These are phyloP conservation scores for Gila orcuttii DNA, from an alignment of 2,113 vertebrate genomes.

Conservation along the genomic window DNA sequence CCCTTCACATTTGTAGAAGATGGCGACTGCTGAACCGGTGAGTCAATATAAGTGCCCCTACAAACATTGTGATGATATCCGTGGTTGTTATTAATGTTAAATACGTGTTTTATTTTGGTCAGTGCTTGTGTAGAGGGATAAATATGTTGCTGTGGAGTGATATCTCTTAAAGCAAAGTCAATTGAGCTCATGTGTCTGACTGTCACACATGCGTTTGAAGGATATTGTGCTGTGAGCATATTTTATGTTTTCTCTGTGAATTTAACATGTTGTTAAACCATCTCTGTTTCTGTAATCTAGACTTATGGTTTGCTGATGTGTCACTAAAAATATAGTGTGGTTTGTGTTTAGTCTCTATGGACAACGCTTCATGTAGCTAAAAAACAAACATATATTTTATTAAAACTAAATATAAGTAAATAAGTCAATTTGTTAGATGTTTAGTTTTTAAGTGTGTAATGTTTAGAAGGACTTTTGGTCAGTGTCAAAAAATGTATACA, in stretches of 20 bases:
- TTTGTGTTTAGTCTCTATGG: neutral
- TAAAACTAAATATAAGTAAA: neutral
- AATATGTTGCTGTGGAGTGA: neutral
- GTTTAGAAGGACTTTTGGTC: too few species aligned
- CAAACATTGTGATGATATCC: neutral
- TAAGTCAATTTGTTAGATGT: neutral
- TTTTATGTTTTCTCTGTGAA: neutral
- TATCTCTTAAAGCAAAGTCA: neutral
- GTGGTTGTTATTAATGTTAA: neutral
- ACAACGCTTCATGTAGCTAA: neutral
- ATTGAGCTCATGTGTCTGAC: neutral
- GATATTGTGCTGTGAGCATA: neutral
- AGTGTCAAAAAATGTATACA: neutral
- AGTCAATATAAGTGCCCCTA: slow-evolving; percentile 63
- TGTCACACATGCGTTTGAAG: neutral
- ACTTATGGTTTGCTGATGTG: slow-evolving; percentile 14
- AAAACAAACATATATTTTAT: neutral
- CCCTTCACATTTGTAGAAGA: slow-evolving; percentile 82
- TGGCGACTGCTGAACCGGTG: slow-evolving; percentile 95
- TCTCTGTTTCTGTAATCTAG: neutral
- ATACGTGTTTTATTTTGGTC: neutral
- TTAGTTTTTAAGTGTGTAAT: neutral
- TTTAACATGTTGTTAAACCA: neutral
- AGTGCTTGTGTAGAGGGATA: neutral
- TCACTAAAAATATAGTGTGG: neutral